Base-by-base conservation (phyloP, 2,888 invertebrate species). In the Sipunculus nudus region DNA sequence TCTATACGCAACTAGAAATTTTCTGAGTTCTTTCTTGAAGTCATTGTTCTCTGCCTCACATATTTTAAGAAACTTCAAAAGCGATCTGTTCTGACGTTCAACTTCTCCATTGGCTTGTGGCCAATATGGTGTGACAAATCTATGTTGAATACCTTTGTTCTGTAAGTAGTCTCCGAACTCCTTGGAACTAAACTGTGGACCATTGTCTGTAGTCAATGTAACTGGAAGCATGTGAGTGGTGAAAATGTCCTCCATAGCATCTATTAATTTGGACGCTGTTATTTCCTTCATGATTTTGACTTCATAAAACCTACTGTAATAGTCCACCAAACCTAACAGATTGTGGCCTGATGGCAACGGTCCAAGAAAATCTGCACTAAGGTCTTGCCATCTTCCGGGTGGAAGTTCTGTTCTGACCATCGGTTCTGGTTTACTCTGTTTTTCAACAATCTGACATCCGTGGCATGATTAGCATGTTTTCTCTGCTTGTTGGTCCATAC, bases 61-160 rank as follows among this genome's bases (percentile, higher is more conserved):
- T n/a, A n/a, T n/a, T n/a, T n/a, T n/a, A n/a, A n/a, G n/a, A n/a
- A n/a, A n/a, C n/a, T n/a, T n/a, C n/a, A n/a, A n/a, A n/a, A n/a
- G n/a, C n/a, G n/a, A n/a, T n/a, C n/a, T n/a, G n/a, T n/a, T n/a
- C n/a, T n/a, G n/a, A n/a, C n/a, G n/a, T n/a, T 52, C 52, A 2
- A 52, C 59, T 47, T 53, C 59, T 2, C 47, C 59, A 31, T 58
- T 58, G 16, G 28, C 35, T 32, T 58, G 32, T 2, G 52, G 58
- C 43, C 45, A 52, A 8, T 29, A 46, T 2, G 58, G 58, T 10
- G 39, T 41, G 5, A 31, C 45, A 21, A 39, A 29, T 2, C 19
- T 4, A 16, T 53, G 53, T 3, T 32, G 21, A 4, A 26, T 49
- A 13, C 29, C 50, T 3, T 8, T 19, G 10, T 35, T 10, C 3